Percentiles rank a stretch among this genome's conserved stretches.
These are phyloP conservation scores for Octonoba sinensis DNA, from an alignment of 2,888 invertebrate species.

Conservation along the genomic window DNA sequence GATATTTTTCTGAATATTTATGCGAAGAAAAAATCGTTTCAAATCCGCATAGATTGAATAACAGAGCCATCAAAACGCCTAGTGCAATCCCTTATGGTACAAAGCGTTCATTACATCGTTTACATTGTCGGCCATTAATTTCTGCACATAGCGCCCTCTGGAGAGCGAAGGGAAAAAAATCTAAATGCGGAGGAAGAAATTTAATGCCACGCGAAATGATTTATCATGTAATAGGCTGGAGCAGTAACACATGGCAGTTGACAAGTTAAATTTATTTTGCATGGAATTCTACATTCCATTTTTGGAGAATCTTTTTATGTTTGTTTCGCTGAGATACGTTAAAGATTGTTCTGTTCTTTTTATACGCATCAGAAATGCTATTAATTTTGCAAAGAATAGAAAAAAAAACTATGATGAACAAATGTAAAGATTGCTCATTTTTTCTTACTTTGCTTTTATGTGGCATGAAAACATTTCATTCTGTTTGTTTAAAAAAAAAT, in stretches of 20 bases:
- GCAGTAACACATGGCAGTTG: constrained; percentile 59
- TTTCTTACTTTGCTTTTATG: too few species aligned
- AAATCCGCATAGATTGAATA: constrained; percentile 47
- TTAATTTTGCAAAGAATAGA: constrained; percentile 24
- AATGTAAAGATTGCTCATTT: too few species aligned
- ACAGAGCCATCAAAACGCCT: constrained; percentile 47
- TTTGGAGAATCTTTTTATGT: constrained; percentile 22
- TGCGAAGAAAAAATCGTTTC: constrained; percentile 36
- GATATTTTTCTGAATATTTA: too few species aligned
- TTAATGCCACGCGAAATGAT: constrained; percentile 53
- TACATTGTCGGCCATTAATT: constrained; percentile 56
- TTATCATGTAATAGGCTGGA: constrained; percentile 44
- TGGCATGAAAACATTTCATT: too few species aligned
- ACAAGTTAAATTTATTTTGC: constrained; percentile 59
- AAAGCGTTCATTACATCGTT: constrained; percentile 58
- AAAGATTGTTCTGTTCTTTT: constrained; percentile 24
- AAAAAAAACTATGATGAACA: background rate
- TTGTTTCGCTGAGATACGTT: constrained; percentile 29
- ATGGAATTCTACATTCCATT: constrained; percentile 28
- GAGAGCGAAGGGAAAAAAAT: constrained; percentile 26
- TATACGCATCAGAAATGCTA: constrained; percentile 12
- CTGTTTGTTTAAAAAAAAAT: too few species aligned
- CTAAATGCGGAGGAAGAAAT: constrained; percentile 32
- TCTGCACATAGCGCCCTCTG: constrained; percentile 36
- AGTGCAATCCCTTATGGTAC: constrained; percentile 9